Evolutionary conservation across 2,797 vertebrate genomes (phyloP).

Genomic region (Lepilemur ruficaudatus): DNA sequence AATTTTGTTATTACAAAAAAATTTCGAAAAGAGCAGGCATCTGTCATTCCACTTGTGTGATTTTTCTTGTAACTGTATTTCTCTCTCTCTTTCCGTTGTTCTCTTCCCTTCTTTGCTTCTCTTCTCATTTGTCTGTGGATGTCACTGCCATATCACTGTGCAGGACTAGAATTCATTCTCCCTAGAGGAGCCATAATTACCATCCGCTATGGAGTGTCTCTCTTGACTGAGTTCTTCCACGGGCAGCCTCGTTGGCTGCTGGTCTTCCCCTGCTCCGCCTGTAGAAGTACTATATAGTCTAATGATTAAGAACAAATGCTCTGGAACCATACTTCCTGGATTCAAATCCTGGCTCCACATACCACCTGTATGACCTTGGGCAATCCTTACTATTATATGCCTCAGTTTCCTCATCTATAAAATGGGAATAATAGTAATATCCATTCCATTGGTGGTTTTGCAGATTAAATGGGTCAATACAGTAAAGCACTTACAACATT

Average conservation of each 20-base stretch:
- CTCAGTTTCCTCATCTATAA: background rate
- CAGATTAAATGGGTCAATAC: background rate
- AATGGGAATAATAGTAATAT: background rate
- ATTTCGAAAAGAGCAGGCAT: background rate
- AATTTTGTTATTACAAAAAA: background rate
- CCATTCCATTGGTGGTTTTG: background rate
- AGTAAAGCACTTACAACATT: background rate
- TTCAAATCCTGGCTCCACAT: background rate
- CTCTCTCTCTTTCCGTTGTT: background rate
- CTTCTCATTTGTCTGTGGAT: background rate
- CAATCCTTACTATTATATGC: background rate
- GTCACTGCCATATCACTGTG: background rate
- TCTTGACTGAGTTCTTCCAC: background rate
- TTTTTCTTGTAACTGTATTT: no score
- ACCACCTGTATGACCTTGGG: background rate
- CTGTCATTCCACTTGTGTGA: background rate
- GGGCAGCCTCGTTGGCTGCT: background rate
- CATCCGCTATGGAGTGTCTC: background rate
- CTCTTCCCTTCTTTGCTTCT: background rate
- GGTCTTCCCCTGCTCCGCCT: background rate
- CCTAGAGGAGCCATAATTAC: background rate
- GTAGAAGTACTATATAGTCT: background rate
- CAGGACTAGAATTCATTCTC: no score
- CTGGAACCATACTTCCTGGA: background rate
- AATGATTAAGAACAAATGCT: background rate